phyloP scores from a whole-genome alignment of 2,113 vertebrate genomes.

The Furnarius figulus region DNA sequence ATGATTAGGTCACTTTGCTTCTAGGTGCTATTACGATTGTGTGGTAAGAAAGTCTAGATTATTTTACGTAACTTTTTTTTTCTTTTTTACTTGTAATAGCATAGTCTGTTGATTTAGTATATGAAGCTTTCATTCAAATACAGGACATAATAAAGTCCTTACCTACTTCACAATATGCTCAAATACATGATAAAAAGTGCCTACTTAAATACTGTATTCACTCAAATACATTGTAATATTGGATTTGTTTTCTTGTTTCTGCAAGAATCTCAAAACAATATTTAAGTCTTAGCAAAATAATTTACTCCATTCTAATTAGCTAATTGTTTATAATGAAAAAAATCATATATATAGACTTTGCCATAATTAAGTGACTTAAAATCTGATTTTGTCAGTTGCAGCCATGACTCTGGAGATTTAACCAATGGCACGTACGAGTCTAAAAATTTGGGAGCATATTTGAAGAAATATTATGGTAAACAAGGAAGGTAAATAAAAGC shows the following conservation, averaged over 20 bases:
- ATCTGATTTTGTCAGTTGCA: background rate
- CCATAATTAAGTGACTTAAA: background rate
- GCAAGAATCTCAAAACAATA: background rate
- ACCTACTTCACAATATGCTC: background rate
- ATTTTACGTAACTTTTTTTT: background rate
- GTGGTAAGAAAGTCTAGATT: background rate
- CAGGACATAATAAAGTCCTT: background rate
- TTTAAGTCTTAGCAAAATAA: background rate
- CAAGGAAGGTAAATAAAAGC: background rate
- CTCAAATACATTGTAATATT: background rate
- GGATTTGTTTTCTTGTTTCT: background rate
- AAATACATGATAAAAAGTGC: background rate
- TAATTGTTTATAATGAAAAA: background rate
- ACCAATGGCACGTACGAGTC: background rate
- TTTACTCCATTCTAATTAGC: background rate
- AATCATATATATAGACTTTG: accelerated
- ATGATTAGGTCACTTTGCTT: background rate
- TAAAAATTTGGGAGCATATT: background rate
- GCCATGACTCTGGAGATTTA: background rate
- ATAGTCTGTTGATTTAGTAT: background rate
- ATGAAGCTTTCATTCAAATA: background rate
- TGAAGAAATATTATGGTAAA: background rate
- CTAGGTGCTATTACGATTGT: background rate
- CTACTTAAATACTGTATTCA: background rate
- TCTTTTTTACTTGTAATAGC: background rate